phyloP scores from a whole-genome alignment of 2,113 vertebrate genomes.

The Gorsachius goisagi region DNA sequence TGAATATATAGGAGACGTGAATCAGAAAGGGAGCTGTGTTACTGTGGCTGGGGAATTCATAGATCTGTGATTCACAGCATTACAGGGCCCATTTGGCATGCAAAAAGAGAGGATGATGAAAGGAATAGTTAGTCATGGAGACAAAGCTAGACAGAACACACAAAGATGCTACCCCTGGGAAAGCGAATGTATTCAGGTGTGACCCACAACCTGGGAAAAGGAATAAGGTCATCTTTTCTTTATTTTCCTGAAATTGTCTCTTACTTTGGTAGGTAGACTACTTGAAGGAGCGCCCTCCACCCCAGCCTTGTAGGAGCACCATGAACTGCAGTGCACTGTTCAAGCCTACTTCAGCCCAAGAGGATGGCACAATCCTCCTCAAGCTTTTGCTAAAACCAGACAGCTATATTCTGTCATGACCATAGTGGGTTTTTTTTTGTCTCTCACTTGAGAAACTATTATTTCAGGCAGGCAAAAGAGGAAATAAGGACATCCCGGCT shows the following conservation, averaged over 20 bases:
- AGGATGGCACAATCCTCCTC: not conserved
- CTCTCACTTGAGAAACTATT: not conserved
- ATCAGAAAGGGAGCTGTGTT: constrained; percentile 20
- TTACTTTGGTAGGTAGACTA: not conserved
- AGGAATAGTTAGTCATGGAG: constrained; percentile 43
- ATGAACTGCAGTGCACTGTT: not conserved
- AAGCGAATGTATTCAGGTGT: not conserved
- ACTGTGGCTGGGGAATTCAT: constrained; percentile 28
- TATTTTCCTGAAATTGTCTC: not conserved
- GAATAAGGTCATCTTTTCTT: not conserved
- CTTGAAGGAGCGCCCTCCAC: not conserved
- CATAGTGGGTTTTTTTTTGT: not conserved
- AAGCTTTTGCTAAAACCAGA: not conserved
- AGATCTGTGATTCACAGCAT: constrained; percentile 53
- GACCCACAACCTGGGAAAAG: not conserved
- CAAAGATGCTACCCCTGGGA: not conserved
- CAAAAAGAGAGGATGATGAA: constrained; percentile 51
- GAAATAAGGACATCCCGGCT: not conserved
- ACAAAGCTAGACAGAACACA: constrained; percentile 32
- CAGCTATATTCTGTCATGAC: not conserved
- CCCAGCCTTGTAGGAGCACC: not conserved
- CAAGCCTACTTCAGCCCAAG: not conserved
- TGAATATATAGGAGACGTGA: not conserved
- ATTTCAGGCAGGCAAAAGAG: not conserved
- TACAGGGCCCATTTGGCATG: constrained; percentile 30